These are phyloP conservation scores for Argynnis bischoffii DNA, from an alignment of 2,888 invertebrate species.

Conservation along the genomic window DNA sequence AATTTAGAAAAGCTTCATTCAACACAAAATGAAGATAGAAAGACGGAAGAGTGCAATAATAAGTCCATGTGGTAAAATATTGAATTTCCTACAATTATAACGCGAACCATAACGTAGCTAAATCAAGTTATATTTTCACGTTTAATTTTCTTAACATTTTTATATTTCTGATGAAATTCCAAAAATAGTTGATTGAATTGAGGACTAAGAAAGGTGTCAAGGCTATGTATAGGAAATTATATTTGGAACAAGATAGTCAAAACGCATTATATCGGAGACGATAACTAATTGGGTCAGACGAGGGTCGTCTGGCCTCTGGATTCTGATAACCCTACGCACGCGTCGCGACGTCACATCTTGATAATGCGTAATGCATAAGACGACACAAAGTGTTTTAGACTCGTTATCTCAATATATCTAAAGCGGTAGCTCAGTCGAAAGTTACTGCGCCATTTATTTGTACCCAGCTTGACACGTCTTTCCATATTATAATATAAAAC, in stretches of 20 bases:
- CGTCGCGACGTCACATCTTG: constrained; percentile 54
- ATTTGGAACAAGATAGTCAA: constrained; percentile 37
- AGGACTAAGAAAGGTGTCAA: constrained; percentile 46
- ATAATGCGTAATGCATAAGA: constrained; percentile 40
- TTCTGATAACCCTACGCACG: constrained; percentile 70
- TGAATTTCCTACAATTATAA: no score
- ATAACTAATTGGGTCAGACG: constrained; percentile 74
- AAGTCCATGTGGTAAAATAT: no score
- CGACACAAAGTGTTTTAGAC: constrained; percentile 33
- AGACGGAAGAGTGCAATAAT: no score
- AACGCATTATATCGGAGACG: constrained; percentile 50
- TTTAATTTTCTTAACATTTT: no score
- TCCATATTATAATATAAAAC: background rate
- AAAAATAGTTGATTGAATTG: background rate
- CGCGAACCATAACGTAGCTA: no score
- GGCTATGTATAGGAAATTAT: constrained; percentile 46
- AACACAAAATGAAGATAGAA: no score
- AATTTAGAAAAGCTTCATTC: background rate
- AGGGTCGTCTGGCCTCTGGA: constrained; percentile 69
- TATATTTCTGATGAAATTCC: background rate
- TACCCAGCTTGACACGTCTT: background rate
- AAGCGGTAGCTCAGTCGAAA: constrained; percentile 10
- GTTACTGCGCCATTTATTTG: constrained; percentile 29
- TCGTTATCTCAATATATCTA: constrained; percentile 27
- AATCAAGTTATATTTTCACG: no score